Base-by-base conservation (phyloP, 1,140 invertebrate species). In the Pomacea maculata region DNA sequence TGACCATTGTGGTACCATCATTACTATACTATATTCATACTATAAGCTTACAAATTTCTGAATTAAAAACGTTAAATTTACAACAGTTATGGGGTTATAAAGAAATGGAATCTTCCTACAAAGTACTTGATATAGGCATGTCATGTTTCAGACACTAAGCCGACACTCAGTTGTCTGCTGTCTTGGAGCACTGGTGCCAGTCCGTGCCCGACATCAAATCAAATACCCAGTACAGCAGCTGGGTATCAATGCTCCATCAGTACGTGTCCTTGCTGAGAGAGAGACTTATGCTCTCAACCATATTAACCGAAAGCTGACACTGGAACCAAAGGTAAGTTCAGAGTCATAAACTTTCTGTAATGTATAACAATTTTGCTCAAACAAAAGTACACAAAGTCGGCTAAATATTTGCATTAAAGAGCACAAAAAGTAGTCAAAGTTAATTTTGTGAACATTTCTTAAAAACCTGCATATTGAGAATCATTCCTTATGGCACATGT, bases 291-390 rank as follows among this genome's bases (percentile, higher is more conserved):
- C 90, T 21, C 86, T 92, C 12, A 88, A 86, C 75, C 91, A 92
- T 80, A 88, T 92, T 84, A 92, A 92, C 86, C 83, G 89, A 61
- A 92, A 92, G 82, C 87, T 92, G 6, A 87, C 88, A 14, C 80
- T 92, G 55, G 91, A 92, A 82, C 90, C 90, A 63, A 92, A 92
- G 87, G 90, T 91, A 83, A 71, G 76, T 55, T 10, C n/a, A 61
- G 15, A 61, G 15, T 63, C 55, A 21, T 54, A 19, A 63, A 29
- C 55, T 71, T 25, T 21, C 70, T 55, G 52, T 54, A 19, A n/a
- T 17, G 19, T 78, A 65, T 25, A 12, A n/a, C 0, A 1, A 9
- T 78, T 10, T 67, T 10, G 57, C 57, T 61, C 15, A 17, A 61
- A 61, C 57, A 61, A 61, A 17, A 17, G 65, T 2, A 67, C 25